phyloP scores from a whole-genome alignment of 2,113 vertebrate genomes.

The Solenodon paradoxus region DNA sequence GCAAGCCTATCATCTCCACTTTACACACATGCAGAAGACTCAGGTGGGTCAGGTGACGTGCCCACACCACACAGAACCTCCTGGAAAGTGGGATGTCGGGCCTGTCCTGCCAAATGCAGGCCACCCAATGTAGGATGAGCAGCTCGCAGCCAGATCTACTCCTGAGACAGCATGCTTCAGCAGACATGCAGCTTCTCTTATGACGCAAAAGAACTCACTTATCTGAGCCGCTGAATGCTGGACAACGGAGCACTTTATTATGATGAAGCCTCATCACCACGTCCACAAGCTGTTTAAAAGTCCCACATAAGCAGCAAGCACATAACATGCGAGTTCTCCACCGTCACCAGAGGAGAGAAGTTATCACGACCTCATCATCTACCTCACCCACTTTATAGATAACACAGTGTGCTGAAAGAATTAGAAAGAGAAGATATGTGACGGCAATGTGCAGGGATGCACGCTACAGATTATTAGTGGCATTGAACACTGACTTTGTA shows the following conservation, averaged over 20 bases:
- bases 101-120: no score
- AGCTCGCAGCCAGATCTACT: background rate
- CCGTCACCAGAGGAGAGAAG: background rate
- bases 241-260: background rate
- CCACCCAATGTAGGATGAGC: no score
- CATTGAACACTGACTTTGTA: no score
- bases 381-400: background rate
- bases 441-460: no score
- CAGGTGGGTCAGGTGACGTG: no score
- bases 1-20: no score
- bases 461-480: no score
- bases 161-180: background rate
- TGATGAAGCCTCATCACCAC: background rate
- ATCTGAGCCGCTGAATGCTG: background rate
- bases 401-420: no score
- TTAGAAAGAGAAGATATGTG: no score
- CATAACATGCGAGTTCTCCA: background rate
- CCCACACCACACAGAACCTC: no score
- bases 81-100: no score
- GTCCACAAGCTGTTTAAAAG: constrained; percentile 4
- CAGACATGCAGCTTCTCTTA: background rate
- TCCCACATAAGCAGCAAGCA: background rate
- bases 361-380: background rate
- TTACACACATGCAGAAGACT: no score
- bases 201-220: background rate